Base-by-base conservation (phyloP, 1,140 invertebrate species). In the Pseudomyrmex cubaensis region DNA sequence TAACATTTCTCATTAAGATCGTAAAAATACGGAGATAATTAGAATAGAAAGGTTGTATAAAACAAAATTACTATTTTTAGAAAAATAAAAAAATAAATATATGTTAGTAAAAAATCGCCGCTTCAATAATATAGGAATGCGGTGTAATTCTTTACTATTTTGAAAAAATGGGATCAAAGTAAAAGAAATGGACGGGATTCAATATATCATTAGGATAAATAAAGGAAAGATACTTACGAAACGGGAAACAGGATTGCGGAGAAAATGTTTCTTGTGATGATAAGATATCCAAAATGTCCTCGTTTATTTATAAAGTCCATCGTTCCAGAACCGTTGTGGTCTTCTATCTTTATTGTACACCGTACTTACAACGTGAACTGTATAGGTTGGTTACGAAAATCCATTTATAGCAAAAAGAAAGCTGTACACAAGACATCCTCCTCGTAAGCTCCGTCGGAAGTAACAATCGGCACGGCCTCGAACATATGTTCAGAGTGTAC, bases 291-390 rank as follows among this genome's bases (percentile, higher is more conserved):
- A 22, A 83, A 83, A 83, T 35, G 44, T 78, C 50, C 15, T 52
- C 35, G 52, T 90, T 90, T 87, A 86, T 85, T 89, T 78, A 88
- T 85, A 84, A 84, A 87, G 82, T 73, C 66, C 63, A n/a, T 64
- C 54, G 15, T n/a, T 61, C 56, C 62, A 20, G 35, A 35, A 64
- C 50, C 25, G 13, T 67, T 82, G 52, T 64, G 59, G 56, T 46
- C 87, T 76, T 59, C 86, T 77, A 63, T 82, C 78, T 90, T 85
- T 93, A 92, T 91, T 75, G 90, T 93, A 93, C 91, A 92, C 5
- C 35, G 90, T 92, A 92, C 89, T 92, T 93, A 93, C 92, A 93
- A 17, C 13, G 67, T 44, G 82, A 70, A 88, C 84, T 52, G 83
- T 86, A 74, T 83, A 13, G 66, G 87, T 82, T 25, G 56, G 2